Conservation (phyloP, 2,797 vertebrate species). For the Tokudaia tokunoshimensis region DNA sequence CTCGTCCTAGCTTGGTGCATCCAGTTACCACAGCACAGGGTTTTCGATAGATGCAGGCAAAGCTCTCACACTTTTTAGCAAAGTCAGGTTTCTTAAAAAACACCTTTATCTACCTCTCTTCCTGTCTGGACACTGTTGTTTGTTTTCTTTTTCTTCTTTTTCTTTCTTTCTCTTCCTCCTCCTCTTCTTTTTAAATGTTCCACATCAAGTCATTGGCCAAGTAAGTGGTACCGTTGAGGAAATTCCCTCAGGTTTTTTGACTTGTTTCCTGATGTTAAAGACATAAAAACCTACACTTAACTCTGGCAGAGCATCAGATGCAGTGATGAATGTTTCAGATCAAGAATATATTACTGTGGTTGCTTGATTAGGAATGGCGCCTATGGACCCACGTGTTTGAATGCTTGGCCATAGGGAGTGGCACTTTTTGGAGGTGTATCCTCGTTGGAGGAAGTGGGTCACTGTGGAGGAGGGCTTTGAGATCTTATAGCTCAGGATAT, state of each 20-base stretch:
- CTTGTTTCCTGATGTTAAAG: background rate
- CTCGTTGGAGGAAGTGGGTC: background rate
- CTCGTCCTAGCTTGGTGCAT: slow-evolving; percentile 12
- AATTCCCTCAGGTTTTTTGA: slow-evolving; percentile 55
- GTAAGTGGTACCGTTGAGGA: background rate
- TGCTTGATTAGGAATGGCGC: background rate
- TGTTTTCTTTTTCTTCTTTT: background rate
- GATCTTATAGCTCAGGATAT: background rate
- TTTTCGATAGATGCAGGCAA: slow-evolving; percentile 27
- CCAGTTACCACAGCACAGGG: background rate
- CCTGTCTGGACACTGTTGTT: background rate
- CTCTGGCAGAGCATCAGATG: background rate
- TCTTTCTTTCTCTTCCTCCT: no score
- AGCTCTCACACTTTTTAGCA: background rate
- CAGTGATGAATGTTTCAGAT: slow-evolving; percentile 1
- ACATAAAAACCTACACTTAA: background rate
- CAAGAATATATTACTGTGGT: background rate
- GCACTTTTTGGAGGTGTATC: background rate
- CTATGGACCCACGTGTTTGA: background rate
- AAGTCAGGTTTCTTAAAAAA: slow-evolving; percentile 40
- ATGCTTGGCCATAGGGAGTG: background rate
- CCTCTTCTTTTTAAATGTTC: background rate
- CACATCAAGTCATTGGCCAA: slow-evolving; percentile 47
- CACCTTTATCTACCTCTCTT: background rate
- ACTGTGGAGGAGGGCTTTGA: background rate